Conservation (phyloP, 2,888 invertebrate species). For the Ophioninae sp. region DNA sequence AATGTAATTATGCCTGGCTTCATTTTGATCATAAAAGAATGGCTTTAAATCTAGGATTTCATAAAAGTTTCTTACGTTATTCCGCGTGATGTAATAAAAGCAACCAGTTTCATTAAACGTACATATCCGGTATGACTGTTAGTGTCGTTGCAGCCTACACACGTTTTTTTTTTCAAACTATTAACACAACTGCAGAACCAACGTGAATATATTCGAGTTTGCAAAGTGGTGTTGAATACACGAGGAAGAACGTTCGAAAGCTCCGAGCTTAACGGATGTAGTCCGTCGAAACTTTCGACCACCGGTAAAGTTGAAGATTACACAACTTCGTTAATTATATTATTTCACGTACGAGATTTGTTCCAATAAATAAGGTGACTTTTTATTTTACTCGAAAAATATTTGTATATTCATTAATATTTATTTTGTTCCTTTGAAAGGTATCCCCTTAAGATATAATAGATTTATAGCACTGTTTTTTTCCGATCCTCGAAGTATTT, state of each 20-base stretch:
- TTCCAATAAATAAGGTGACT: too few species aligned
- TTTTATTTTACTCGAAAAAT: too few species aligned
- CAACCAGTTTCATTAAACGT: not conserved
- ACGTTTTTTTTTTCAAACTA: not conserved
- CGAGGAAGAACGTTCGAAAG: slow-evolving; percentile 10
- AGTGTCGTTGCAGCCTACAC: not conserved
- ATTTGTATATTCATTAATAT: too few species aligned
- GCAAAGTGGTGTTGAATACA: not conserved
- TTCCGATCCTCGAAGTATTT: too few species aligned
- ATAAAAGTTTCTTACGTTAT: not conserved
- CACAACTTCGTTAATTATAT: not conserved
- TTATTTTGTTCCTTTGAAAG: too few species aligned
- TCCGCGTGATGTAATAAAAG: too few species aligned
- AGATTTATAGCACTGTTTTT: not conserved
- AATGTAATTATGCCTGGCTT: not conserved
- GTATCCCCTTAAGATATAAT: not conserved
- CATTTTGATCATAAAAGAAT: not conserved
- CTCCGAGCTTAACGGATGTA: not conserved
- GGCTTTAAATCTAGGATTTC: not conserved
- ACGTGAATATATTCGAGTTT: too few species aligned
- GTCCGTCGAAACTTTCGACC: not conserved
- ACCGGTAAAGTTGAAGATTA: not conserved
- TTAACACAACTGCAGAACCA: not conserved
- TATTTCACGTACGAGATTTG: not conserved
- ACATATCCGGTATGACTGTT: not conserved